Evolutionary conservation across 2,888 invertebrate genomes (phyloP).

Genomic region (Notocelia uddmanniana): DNA sequence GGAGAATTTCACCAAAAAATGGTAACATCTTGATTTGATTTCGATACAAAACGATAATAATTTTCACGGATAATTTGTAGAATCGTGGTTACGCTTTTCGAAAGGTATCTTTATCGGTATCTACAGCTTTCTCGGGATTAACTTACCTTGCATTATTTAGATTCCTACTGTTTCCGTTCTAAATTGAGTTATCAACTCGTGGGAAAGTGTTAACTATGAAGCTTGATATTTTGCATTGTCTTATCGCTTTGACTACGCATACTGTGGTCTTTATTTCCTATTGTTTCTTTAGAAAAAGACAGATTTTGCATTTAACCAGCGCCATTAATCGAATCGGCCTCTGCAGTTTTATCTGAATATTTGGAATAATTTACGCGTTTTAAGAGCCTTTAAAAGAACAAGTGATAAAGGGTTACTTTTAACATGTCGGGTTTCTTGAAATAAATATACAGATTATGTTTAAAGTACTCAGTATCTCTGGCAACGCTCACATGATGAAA

Average conservation of each 20-base stretch:
- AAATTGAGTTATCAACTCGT: slow-evolving; percentile 36
- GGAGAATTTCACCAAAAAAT: slow-evolving; percentile 58
- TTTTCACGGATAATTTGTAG: slow-evolving; percentile 53
- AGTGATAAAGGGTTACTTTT: too few relatives aligned
- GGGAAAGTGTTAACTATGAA: slow-evolving; percentile 32
- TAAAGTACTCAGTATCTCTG: too few relatives aligned
- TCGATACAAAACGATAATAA: slow-evolving; percentile 41
- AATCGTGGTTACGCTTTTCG: slow-evolving; percentile 52
- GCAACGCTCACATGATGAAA: not conserved
- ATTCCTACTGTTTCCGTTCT: slow-evolving; percentile 33
- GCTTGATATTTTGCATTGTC: slow-evolving; percentile 25
- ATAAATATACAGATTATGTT: too few relatives aligned
- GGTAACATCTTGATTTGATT: slow-evolving; percentile 62
- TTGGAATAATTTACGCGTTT: too few relatives aligned
- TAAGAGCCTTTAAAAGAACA: too few relatives aligned
- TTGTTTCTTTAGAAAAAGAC: not conserved
- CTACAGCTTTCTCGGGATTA: slow-evolving; percentile 40
- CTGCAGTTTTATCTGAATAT: not conserved
- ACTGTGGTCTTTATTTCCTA: not conserved
- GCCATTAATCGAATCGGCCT: not conserved
- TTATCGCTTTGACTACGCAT: not conserved
- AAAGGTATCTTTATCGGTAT: slow-evolving; percentile 52
- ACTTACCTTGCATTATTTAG: slow-evolving; percentile 32
- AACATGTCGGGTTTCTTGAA: too few relatives aligned
- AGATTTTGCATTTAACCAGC: not conserved